Base-by-base conservation (phyloP, 2,113 vertebrate genomes). In the Galemys pyrenaicus region DNA sequence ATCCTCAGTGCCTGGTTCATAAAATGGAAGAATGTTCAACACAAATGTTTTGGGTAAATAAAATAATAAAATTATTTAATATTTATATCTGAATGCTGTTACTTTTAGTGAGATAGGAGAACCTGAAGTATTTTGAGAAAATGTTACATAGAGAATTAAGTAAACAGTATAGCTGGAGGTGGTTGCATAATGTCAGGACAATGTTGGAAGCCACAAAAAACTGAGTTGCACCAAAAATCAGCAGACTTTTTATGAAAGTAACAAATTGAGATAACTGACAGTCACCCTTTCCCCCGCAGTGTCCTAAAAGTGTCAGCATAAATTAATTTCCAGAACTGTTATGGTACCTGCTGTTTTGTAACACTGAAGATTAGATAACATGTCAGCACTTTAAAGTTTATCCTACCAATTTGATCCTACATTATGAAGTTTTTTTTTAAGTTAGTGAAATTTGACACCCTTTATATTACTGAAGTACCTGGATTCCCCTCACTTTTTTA, bases 221-320 rank as follows among this genome's bases (percentile, higher is more conserved):
- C 7, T 60, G 12, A 58, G 2, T 17, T 78, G 5, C 4, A 67
- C 79, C 35, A 49, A 56, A 82, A n/a, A 62, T 70, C 82, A 92
- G 58, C 44, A 92, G 39, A 65, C 74, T 39, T 95, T 89, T 84
- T 62, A 84, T 30, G 75, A 93, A 96, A 94, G 35, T 80, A 70
- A 89, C n/a, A 83, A 94, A 91, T 89, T 92, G 15, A 71, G 62
- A 64, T 67, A 56, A 77, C 24, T 75, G 67, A 85, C 46, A 80
- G 37, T 41, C 35, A 51, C 16, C 44, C 30, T 80, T 84, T 92
- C n/a, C 51, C 46, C 41, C 58, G 28, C 41, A 68, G 30, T 80
- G 67, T 80, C 78, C 37, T 70, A 35, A 79, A 91, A 60, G 6
- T 92, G 51, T 95, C 89, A 83, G 54, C n/a, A 75, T 32, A 81